Percentiles rank a stretch among this genome's conserved stretches.
Evolutionary conservation across 2,888 invertebrate species (phyloP).

Genomic region (Panorpa germanica): DNA sequence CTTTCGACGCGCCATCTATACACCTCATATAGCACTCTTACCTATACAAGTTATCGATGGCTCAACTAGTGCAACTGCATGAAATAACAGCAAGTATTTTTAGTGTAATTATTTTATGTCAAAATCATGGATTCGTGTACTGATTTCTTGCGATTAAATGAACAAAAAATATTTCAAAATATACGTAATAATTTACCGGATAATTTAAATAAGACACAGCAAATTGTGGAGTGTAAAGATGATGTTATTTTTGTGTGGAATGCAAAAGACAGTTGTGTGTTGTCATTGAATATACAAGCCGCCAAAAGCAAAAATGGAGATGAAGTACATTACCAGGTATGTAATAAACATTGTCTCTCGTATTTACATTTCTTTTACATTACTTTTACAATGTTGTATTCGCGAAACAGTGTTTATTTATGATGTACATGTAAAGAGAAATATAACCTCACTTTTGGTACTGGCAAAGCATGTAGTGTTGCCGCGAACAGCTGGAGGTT

Average conservation of each 20-base stretch:
- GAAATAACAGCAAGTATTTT: no score
- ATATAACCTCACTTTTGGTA: no score
- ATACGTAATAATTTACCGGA: constrained; percentile 30
- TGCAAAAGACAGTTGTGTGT: constrained; percentile 30
- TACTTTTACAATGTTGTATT: constrained; percentile 2
- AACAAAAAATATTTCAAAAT: constrained; percentile 32
- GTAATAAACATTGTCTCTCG: constrained; percentile 9
- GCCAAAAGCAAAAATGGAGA: constrained; percentile 22
- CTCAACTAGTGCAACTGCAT: no score
- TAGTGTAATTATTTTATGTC: background rate
- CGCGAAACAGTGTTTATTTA: constrained; percentile 2
- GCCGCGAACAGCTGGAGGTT: no score
- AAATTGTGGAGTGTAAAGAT: constrained; percentile 36
- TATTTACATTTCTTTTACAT: constrained; percentile 7
- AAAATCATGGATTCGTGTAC: constrained; percentile 25
- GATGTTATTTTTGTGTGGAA: constrained; percentile 44
- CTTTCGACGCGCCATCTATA: no score
- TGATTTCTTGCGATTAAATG: constrained; percentile 33
- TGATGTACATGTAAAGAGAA: constrained; percentile 1
- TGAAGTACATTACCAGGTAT: constrained; percentile 28
- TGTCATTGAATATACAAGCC: constrained; percentile 33
- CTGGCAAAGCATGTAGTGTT: no score
- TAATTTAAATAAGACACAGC: constrained; percentile 28
- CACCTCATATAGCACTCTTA: no score
- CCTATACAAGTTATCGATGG: no score